Base-by-base conservation (phyloP, 2,888 invertebrate species). In the Hyles lineata region DNA sequence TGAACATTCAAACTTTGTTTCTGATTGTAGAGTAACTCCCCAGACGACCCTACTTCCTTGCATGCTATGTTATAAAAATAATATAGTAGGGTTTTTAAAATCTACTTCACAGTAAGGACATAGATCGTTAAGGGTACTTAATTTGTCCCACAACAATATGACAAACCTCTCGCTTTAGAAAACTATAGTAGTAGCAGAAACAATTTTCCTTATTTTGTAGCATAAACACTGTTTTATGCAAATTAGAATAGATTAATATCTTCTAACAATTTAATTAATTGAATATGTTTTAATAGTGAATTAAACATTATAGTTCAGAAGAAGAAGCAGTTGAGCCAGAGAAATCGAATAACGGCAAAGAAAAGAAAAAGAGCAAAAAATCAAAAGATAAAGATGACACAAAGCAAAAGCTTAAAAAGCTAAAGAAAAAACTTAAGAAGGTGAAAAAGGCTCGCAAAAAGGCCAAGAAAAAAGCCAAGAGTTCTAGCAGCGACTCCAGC, bases 341-440 rank as follows among this genome's bases (percentile, higher is more conserved):
- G 5, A 87, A 81, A 73, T 80, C 84, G 70, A 79, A 87, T 75
- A 81, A 91, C 82, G 83, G 84, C 76, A 88, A 96, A 93, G 86
- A 95, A 82, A 89, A 95, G 89, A 86, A 92, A 81, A 88, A 95
- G 83, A 83, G 89, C 82, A 81, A 95, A 88, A 87, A 95, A 87
- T 80, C 94, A 77, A 85, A 94, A 90, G 82, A 93, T 85, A 74
- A 74, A 92, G 88, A 95, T 90, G 84, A 96, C 90, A 89, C 95
- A 80, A 89, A 96, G 92, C 83, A 96, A 83, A 95, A 96, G 87
- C 88, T 96, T 76, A 93, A 95, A 83, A 94, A 95, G 81, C 87
- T 96, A 79, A 92, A 95, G 76, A 95, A 93, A 74, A 94, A 95
- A 78, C 81, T 93, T 1, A 95, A 93, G 76, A 95, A 96, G 78